These are phyloP conservation scores for Acomys russatus DNA, from an alignment of 2,797 vertebrate genomes.

Conservation along the genomic window DNA sequence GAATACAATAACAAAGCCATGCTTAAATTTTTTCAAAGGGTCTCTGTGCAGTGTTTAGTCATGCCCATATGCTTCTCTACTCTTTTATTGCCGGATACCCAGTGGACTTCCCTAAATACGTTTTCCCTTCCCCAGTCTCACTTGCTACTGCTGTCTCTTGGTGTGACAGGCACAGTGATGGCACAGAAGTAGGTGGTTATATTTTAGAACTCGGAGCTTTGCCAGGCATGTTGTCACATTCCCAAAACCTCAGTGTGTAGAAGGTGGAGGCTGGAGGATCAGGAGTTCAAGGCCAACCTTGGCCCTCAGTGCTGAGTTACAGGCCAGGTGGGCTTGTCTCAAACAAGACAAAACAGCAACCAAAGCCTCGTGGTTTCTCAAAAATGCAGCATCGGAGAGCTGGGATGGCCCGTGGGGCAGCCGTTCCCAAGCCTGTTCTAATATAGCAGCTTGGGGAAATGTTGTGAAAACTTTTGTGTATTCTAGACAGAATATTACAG, in stretches of 20 bases:
- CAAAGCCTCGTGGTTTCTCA: background rate
- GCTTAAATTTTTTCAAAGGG: constrained; percentile 2
- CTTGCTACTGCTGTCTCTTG: background rate
- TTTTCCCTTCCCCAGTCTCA: background rate
- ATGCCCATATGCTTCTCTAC: too few relatives aligned
- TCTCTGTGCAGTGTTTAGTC: background rate
- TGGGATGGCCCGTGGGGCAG: background rate
- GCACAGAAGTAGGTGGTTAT: background rate
- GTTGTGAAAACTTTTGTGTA: background rate
- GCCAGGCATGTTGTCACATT: too few relatives aligned
- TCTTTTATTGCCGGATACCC: background rate
- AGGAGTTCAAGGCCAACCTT: background rate
- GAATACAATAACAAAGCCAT: background rate
- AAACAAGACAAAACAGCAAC: background rate
- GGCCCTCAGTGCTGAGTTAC: background rate
- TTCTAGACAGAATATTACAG: background rate
- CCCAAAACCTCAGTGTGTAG: background rate
- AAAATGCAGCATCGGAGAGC: background rate
- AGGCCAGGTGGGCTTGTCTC: background rate
- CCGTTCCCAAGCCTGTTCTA: background rate
- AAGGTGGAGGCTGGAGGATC: background rate
- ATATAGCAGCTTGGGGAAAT: background rate
- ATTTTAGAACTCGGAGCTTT: background rate
- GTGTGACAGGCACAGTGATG: too few relatives aligned
- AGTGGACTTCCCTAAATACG: background rate